A percentile compares a stretch with the other conserved stretches of the same genome.
These are phyloP conservation scores for Drosophila nigromelanica DNA, from an alignment of 1,140 invertebrate genomes.

Conservation along the genomic window DNA sequence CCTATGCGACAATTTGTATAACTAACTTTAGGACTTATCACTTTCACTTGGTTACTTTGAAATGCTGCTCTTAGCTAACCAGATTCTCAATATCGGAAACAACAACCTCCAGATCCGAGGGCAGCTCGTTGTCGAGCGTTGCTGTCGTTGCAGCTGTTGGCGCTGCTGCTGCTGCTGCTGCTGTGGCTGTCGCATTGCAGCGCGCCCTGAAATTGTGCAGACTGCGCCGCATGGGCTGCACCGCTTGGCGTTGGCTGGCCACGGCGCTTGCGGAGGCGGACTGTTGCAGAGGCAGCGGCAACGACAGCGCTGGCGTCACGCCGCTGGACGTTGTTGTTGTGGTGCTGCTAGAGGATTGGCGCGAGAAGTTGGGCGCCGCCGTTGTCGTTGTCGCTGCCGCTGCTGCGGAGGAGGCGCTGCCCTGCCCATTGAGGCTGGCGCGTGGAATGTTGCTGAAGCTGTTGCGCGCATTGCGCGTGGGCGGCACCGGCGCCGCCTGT, in stretches of 20 bases:
- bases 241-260: constrained; percentile 42
- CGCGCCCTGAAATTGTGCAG: constrained; percentile 61
- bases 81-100: constrained; percentile 82
- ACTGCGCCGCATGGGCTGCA: constrained; percentile 61
- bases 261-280: constrained; percentile 67
- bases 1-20: constrained; percentile 81
- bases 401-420: constrained; percentile 4
- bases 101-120: constrained; percentile 82
- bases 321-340: constrained; percentile 54
- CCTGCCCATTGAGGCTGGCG: constrained; percentile 64
- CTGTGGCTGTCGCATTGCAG: constrained; percentile 19
- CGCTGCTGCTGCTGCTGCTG: constrained; percentile 19
- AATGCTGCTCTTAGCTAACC: constrained; percentile 79
- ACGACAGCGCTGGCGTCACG: constrained; percentile 6
- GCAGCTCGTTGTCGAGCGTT: constrained; percentile 60
- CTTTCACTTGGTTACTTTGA: constrained; percentile 77
- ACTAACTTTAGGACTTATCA: constrained; percentile 82
- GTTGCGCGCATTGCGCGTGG: constrained; percentile 65
- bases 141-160: constrained; percentile 23
- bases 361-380: constrained; percentile 51
- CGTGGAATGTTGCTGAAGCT: constrained; percentile 83
- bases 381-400: constrained; percentile 2
- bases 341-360: constrained; percentile 73
- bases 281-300: constrained; percentile 51
- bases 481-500: constrained; percentile 62